phyloP scores from a whole-genome alignment of 2,113 vertebrate species.

The Cettia cetti region DNA sequence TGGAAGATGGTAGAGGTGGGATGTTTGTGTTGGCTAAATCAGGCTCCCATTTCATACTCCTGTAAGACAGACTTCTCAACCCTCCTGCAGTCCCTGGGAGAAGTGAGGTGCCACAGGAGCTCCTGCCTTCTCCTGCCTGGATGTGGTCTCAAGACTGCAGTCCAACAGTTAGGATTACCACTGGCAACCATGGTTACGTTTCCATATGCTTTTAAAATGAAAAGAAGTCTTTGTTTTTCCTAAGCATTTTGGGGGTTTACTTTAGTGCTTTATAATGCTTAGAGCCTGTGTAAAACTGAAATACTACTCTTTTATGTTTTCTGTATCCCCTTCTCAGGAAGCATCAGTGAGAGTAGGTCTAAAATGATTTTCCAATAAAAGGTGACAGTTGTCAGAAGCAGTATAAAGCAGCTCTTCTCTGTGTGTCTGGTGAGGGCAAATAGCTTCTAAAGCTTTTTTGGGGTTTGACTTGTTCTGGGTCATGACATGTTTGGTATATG shows the following conservation, averaged over 20 bases:
- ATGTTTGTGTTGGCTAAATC: not conserved
- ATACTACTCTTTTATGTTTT: not conserved
- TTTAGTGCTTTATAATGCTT: not conserved
- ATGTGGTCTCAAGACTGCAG: rapidly evolving
- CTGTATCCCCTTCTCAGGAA: not conserved
- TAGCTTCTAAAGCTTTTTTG: not conserved
- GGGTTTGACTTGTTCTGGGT: not conserved
- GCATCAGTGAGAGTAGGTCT: not conserved
- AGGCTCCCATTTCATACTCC: not conserved
- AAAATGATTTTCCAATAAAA: not conserved
- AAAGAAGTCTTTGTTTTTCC: not conserved
- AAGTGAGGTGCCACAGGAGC: rapidly evolving
- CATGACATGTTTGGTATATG: not conserved
- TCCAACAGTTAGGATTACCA: rapidly evolving
- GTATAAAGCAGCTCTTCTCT: not conserved
- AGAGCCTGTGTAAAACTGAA: not conserved
- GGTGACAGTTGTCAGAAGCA: not conserved
- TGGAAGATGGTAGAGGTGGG: not conserved
- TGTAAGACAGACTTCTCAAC: rapidly evolving
- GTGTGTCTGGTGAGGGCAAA: rapidly evolving
- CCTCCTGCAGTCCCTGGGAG: not conserved
- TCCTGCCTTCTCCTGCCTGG: not conserved
- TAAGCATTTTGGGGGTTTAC: not conserved
- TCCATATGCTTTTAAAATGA: not conserved
- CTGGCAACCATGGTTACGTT: rapidly evolving